Conservation (phyloP, 1,140 invertebrate species). For the Hermetia illucens region DNA sequence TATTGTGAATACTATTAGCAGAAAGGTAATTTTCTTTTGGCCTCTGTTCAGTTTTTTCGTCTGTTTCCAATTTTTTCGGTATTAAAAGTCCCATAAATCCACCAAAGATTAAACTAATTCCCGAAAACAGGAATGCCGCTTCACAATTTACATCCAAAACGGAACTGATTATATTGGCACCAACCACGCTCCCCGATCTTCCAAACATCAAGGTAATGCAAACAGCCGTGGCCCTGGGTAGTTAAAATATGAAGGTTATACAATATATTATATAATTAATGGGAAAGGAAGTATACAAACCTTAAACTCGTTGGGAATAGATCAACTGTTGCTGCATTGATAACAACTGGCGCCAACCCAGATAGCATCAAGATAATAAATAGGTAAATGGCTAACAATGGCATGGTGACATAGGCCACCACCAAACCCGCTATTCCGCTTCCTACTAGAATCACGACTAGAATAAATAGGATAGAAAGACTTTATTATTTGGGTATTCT, state of each 20-base stretch:
- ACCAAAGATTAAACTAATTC: constrained; percentile 5
- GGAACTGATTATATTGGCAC: constrained; percentile 7
- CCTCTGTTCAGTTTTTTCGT: too few species aligned
- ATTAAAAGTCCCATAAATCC: constrained; percentile 7
- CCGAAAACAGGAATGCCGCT: constrained; percentile 5
- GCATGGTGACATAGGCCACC: constrained; percentile 4
- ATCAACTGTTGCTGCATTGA: constrained; percentile 19
- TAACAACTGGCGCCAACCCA: constrained; percentile 13
- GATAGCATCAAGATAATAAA: constrained; percentile 9
- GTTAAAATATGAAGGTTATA: constrained; percentile 3
- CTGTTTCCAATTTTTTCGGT: too few species aligned
- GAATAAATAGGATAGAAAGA: too few species aligned
- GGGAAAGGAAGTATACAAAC: constrained; percentile 2
- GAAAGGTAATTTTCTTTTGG: too few species aligned
- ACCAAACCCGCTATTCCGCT: constrained; percentile 8
- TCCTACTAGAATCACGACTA: constrained; percentile 5
- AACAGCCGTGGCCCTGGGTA: constrained; percentile 17
- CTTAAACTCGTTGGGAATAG: constrained; percentile 21
- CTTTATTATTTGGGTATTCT: too few species aligned
- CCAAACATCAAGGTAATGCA: constrained; percentile 18
- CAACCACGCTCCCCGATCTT: constrained; percentile 15
- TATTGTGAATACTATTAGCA: too few species aligned
- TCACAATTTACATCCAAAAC: constrained; percentile 10
- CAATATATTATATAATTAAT: not conserved
- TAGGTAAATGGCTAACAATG: constrained; percentile 8